Percentiles rank a stretch among this genome's conserved stretches.
phyloP scores from a whole-genome alignment of 2,113 vertebrate species.

The Cichladusa arquata region DNA sequence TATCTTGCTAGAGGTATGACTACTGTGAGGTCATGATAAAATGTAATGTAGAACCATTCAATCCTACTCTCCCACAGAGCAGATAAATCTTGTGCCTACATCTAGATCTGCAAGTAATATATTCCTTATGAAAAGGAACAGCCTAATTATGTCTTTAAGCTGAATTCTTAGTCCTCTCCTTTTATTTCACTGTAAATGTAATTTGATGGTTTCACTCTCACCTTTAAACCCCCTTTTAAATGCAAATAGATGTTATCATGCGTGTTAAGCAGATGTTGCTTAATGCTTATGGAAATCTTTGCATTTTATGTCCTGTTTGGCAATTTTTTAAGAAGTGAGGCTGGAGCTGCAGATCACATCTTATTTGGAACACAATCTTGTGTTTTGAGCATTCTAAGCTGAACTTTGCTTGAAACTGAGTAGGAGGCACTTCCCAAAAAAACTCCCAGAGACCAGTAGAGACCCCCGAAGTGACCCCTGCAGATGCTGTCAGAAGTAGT shows the following conservation, averaged over 20 bases:
- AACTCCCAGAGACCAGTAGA: neutral
- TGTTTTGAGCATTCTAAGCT: accelerated
- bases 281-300: neutral
- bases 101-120: neutral
- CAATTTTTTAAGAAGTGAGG: neutral
- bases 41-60: neutral
- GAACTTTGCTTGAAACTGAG: neutral
- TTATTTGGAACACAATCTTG: neutral
- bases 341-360: neutral
- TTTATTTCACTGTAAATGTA: neutral
- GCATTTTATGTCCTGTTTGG: neutral
- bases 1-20: neutral
- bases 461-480: accelerated
- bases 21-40: neutral
- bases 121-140: neutral
- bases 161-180: neutral
- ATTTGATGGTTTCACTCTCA: neutral
- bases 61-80: neutral
- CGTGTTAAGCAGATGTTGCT: neutral
- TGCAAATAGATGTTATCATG: neutral
- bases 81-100: constrained; percentile 1
- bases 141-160: neutral
- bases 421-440: accelerated
- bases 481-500: neutral
- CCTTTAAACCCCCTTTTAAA: neutral